phyloP scores from a whole-genome alignment of 2,888 invertebrate genomes.

The Eucriotettix oculatus region DNA sequence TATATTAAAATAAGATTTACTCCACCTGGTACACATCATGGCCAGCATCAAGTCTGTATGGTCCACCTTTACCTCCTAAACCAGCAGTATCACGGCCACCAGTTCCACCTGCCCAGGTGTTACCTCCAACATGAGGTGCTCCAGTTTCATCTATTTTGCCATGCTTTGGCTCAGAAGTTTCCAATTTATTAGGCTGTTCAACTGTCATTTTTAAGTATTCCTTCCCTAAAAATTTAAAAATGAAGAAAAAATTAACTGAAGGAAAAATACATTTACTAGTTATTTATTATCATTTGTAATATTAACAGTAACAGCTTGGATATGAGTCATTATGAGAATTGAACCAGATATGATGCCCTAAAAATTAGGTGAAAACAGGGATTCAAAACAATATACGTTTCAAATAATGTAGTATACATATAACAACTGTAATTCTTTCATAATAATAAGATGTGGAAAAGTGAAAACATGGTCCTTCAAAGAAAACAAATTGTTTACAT shows the following conservation, averaged over 20 bases:
- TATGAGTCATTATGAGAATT: too few relatives aligned
- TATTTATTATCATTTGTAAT: too few relatives aligned
- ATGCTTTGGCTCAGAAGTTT: slow-evolving; percentile 68
- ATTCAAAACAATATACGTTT: too few relatives aligned
- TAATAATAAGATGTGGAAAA: too few relatives aligned
- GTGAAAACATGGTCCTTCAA: too few relatives aligned
- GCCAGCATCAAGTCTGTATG: slow-evolving; percentile 84
- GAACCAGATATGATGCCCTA: too few relatives aligned
- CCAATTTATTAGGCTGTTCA: slow-evolving; percentile 46
- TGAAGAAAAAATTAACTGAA: slow-evolving; percentile 5
- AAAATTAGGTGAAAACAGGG: too few relatives aligned
- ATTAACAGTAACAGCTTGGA: too few relatives aligned
- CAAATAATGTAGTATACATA: too few relatives aligned
- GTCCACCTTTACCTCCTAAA: slow-evolving; percentile 89
- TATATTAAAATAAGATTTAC: not conserved
- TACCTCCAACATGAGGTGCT: slow-evolving; percentile 89
- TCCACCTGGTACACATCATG: slow-evolving; percentile 75
- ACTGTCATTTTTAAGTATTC: slow-evolving; percentile 58
- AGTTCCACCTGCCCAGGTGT: slow-evolving; percentile 92
- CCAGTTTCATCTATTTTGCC: slow-evolving; percentile 83
- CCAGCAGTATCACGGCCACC: slow-evolving; percentile 88
- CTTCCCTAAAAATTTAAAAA: slow-evolving; percentile 12
- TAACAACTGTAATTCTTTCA: too few relatives aligned
- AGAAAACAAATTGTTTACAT: too few relatives aligned
- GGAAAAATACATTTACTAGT: too few relatives aligned